A percentile compares a stretch with the other conserved stretches of the same genome.
These are phyloP conservation scores for Bungarus multicinctus DNA, from an alignment of 2,113 vertebrate genomes.

Conservation along the genomic window DNA sequence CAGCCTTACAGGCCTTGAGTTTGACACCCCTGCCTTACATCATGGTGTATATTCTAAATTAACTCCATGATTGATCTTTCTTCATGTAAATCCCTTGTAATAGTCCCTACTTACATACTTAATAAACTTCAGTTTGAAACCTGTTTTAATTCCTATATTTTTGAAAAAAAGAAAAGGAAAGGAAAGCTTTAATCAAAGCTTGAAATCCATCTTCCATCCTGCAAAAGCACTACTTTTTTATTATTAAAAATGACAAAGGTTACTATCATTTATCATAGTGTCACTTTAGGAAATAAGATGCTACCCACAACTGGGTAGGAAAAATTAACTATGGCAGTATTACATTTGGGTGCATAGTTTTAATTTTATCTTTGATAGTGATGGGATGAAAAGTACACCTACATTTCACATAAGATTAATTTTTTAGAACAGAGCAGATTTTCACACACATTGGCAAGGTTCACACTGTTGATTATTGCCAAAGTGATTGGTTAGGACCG, in stretches of 20 bases:
- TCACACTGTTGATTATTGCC: background rate
- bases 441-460: background rate
- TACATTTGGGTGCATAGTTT: background rate
- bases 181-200: constrained; percentile 17
- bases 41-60: background rate
- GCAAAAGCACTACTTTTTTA: background rate
- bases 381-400: background rate
- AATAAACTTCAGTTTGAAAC: background rate
- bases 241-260: constrained; percentile 18
- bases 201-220: background rate
- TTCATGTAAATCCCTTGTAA: background rate
- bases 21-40: background rate
- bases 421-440: background rate
- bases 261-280: constrained; percentile 13
- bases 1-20: too few relatives aligned
- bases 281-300: constrained; percentile 29
- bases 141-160: background rate
- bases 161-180: background rate
- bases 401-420: background rate
- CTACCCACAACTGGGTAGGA: background rate
- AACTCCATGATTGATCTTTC: background rate
- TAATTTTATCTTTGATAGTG: constrained; percentile 4
- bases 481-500: background rate
- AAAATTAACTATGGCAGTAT: constrained; percentile 3
- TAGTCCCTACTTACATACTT: background rate